Base-by-base conservation (phyloP, 2,797 vertebrate species). In the Brotula barbata region DNA sequence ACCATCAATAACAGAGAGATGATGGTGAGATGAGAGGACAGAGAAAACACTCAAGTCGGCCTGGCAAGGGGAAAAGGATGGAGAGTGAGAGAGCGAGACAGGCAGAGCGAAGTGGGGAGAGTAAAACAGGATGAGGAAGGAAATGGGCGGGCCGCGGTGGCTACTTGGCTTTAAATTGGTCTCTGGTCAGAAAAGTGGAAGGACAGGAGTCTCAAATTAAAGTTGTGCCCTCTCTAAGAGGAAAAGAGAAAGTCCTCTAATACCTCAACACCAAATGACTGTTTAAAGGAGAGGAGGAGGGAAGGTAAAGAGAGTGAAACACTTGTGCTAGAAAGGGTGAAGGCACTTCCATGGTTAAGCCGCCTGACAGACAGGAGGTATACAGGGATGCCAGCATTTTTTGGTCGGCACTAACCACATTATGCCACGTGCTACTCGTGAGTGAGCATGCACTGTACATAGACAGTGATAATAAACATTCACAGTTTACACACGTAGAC, bases 201-300 rank as follows among this genome's bases (percentile, higher is more conserved):
- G 86, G 87, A 89, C 82, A 88, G 77, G 80, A 89, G 84, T 80
- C 73, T 87, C 84, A 92, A 91, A 92, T 92, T 92, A 92, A 89
- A 92, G 91, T 91, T 79, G 85, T 88, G 87, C 87, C 83, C 75
- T 88, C 70, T 70, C 81, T 73, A 72, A n/a, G n/a, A n/a, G n/a
- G n/a, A n/a, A n/a, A 83, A 85, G 86, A 91, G 89, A 90, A 91
- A 91, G 87, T 90, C 86, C 85, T 90, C 86, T 89, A 81, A 87
- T 85, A 84, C 83, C 71, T 81, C 59, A 75, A 73, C 84, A 82
- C 76, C 82, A 80, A 86, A 88, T 51, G 78, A 77, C 77, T 88
- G 79, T 86, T 89, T 87, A 80, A 73, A 78, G 75, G 67, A 77
- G 79, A 80, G 73, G 70, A 71, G 72, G 63, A 80, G 67, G 71